Base-by-base conservation (phyloP, 2,113 vertebrate species). In the Natator depressus region DNA sequence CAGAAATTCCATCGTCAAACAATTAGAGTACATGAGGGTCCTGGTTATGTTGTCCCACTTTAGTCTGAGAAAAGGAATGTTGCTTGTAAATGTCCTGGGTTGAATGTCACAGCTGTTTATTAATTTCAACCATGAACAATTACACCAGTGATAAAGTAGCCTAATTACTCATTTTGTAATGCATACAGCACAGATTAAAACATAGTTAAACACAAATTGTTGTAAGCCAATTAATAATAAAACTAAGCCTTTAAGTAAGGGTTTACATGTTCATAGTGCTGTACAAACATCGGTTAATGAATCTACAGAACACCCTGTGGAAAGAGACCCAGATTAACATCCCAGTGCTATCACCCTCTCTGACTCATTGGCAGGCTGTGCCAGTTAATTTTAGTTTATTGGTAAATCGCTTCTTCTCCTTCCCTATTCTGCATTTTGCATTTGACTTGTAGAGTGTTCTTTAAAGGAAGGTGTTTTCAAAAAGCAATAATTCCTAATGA, bases 91-190 rank as follows among this genome's bases (percentile, higher is more conserved):
- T 79, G 31, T 90, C 38, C 76, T 65, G 79, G 47, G 6, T 65
- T 90, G 84, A 90, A 91, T 89, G 88, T 87, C 78, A 54, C 94
- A 95, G 94, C 85, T 95, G 93, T 92, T 75, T 95, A 50, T 69
- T 92, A 89, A 93, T 96, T 94, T 89, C 51, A 87, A 10, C 75
- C 47, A 85, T 80, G 76, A 92, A 81, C 87, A 91, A 95, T 95
- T 95, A 69, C 80, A 89, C 49, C 42, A 25, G 13, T 0, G 0
- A 80, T 88, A 81, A 91, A 94, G 35, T 47, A 94, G 50, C 35
- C 9, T 75, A 90, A 87, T 84, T 0, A 0, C 83, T 69, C 29
- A 11, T 91, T 86, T 95, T 59, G 35, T 75, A 46, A 35, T 89
- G 81, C 12, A 27, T 25, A 6, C 47, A 82, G 47, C 20, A 59